Conservation (phyloP, 2,797 vertebrate genomes). For the Sorex maritimensis region DNA sequence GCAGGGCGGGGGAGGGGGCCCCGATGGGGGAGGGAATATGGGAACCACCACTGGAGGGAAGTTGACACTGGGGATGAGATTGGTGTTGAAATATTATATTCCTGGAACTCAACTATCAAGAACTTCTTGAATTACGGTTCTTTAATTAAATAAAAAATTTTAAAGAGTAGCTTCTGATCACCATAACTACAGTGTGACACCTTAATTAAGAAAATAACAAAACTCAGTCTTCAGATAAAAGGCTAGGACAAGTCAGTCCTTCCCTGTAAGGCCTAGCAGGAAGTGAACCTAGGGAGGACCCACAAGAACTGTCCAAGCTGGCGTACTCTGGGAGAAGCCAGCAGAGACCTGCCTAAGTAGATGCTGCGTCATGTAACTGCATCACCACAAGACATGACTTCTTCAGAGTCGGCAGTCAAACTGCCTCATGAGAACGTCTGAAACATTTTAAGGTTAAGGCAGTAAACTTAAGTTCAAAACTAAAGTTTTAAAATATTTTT, state of each 20-base stretch:
- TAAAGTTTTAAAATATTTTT: too few species aligned
- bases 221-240: neutral
- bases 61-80: too few species aligned
- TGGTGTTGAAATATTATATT: too few species aligned
- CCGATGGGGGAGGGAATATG: too few species aligned
- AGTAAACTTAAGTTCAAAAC: too few species aligned
- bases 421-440: accelerated
- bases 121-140: too few species aligned
- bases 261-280: accelerated
- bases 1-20: too few species aligned
- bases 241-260: accelerated
- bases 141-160: too few species aligned
- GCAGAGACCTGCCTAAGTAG: too few species aligned
- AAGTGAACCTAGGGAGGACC: neutral
- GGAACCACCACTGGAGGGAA: too few species aligned
- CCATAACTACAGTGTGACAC: accelerated
- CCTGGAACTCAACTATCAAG: too few species aligned
- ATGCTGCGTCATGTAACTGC: too few species aligned
- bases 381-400: neutral
- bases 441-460: neutral
- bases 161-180: neutral
- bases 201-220: neutral
- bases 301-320: neutral
- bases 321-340: neutral
- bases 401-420: neutral